These are phyloP conservation scores for Squalus acanthias DNA, from an alignment of 2,797 vertebrate genomes.

Conservation along the genomic window DNA sequence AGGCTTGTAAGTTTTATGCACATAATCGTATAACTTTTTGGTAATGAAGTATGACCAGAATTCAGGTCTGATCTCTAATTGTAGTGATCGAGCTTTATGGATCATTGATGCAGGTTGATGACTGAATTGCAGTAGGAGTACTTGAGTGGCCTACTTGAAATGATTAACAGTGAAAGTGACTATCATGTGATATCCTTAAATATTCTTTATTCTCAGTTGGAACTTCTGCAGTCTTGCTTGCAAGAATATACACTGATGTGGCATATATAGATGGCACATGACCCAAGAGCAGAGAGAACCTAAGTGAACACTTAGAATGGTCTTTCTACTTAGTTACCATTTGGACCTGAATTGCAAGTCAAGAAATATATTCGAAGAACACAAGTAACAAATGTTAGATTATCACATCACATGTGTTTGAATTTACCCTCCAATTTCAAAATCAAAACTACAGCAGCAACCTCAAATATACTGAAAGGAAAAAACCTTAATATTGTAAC, in stretches of 20 bases:
- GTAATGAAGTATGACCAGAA: neutral
- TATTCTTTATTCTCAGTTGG: neutral
- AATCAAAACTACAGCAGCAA: neutral
- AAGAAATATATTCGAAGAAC: neutral
- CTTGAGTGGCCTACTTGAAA: neutral
- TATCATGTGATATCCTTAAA: neutral
- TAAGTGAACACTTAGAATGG: neutral
- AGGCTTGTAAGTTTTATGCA: neutral
- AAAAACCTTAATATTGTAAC: neutral
- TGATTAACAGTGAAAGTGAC: too few relatives aligned
- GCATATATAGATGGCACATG: too few relatives aligned
- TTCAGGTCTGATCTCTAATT: neutral
- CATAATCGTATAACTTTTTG: neutral
- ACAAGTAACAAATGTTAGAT: neutral
- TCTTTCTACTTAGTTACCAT: neutral
- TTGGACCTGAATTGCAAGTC: neutral
- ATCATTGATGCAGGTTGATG: neutral
- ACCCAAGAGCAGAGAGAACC: neutral
- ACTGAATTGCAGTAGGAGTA: too few relatives aligned
- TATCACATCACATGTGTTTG: neutral
- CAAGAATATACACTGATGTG: too few relatives aligned
- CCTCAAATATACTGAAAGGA: neutral
- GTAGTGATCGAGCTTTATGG: too few relatives aligned
- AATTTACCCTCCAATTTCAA: neutral
- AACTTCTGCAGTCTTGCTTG: neutral